Percentiles rank a stretch among this genome's conserved stretches.
Evolutionary conservation across 2,797 vertebrate species (phyloP).

Genomic region (Rhinella marina): DNA sequence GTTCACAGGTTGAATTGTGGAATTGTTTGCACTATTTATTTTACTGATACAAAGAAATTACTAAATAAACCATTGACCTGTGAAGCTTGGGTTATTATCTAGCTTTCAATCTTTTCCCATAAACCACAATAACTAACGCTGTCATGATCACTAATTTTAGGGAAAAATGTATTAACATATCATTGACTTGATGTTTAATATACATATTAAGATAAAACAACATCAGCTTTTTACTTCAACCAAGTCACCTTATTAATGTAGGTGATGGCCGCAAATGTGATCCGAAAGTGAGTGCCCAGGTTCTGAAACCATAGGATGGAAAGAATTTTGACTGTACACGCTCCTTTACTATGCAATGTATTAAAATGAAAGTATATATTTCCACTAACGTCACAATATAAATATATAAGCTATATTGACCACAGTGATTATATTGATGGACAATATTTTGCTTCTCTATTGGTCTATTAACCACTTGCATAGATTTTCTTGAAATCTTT

Average conservation of each 20-base stretch:
- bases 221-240: background rate
- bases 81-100: slow-evolving; percentile 50
- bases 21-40: slow-evolving; percentile 59
- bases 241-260: slow-evolving; percentile 1
- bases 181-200: slow-evolving; percentile 3
- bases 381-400: background rate
- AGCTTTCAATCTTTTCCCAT: slow-evolving; percentile 36
- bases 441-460: too few relatives aligned
- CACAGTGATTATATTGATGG: background rate
- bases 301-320: background rate
- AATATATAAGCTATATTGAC: background rate
- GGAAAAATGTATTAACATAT: background rate
- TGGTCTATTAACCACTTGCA: background rate
- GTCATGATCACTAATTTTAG: slow-evolving; percentile 28
- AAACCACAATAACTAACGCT: slow-evolving; percentile 33
- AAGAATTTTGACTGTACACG: background rate
- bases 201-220: background rate
- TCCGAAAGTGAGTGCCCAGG: background rate
- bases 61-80: slow-evolving; percentile 54
- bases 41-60: slow-evolving; percentile 47
- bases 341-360: background rate
- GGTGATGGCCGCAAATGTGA: background rate
- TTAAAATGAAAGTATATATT: background rate
- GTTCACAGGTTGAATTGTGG: slow-evolving; percentile 51
- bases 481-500: background rate